Evolutionary conservation across 2,113 vertebrate species (phyloP), one percentile per base, ranked within the genome.

Genomic region (Lepisosteus oculatus): DNA sequence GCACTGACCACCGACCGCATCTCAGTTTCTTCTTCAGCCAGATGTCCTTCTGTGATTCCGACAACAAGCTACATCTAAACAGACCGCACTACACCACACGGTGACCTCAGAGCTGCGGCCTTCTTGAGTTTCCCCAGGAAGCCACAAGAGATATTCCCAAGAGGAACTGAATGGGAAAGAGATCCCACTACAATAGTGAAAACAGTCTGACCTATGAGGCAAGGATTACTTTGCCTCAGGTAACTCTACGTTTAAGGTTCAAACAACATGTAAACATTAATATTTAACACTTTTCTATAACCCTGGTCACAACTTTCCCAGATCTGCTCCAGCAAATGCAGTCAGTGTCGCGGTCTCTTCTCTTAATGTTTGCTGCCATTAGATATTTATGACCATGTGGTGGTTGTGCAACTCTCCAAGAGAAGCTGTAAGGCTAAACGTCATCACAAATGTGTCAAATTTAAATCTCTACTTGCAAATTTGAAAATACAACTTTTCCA

Each of bases 1-100:
- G 64, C 64, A 45, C 41, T 43, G 43, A 66, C 43, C 64, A 66
- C 64, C 43, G n/a, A 66, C 14, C 64, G 45, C 44, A 66, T 66
- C 45, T 47, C 64, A 66, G 43, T 15, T 66, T 43, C 64, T 42
- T 66, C 64, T 43, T 44, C 6, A 66, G 64, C 43, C 64, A n/a
- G 45, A 15, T 15, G 29, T 63, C n/a, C 15, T 63, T 66, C 45
- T 66, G 61, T 29, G 17, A 65, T 9, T 51, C 47, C 5, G 12
- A 65, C 43, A 65, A 13, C 64, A 66, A 45, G 14, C 8, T 8
- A 66, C 64, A 47, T 44, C 64, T 44, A 45, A n/a, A 5, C 13
- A 43, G 45, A 66, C 47, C 47, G 9, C 47, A 6, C 47, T 44
- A 13, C 13, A 66, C 43, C 14, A 15, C 64, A 43, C 41, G 15